Base-by-base conservation (phyloP, 2,797 vertebrate species). In the Crax fasciolata region DNA sequence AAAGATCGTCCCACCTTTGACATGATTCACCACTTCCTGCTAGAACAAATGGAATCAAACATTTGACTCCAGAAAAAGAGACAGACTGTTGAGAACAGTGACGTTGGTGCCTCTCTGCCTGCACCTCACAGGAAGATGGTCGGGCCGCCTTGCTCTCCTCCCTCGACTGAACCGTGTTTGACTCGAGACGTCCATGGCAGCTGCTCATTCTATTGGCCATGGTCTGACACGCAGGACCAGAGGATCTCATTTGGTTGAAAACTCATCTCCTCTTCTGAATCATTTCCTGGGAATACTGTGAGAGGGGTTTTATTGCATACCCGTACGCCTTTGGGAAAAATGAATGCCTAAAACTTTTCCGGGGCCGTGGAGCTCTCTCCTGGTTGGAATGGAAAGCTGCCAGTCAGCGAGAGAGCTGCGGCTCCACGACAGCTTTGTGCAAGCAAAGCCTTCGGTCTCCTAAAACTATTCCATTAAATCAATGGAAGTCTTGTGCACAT, bases 1-100 rank as follows among this genome's bases (percentile, higher is more conserved):
- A 99, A 99, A 97, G 98, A 99, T 59, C 98, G 99, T 30, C 99
- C 99, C 21, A 98, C 98, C 9, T 99, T 99, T 96, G 99, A 98
- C 96, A 98, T 99, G 96, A 99, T 99, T 96, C 98, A 99, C 97
- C 95, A 97, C 95, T 98, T 98, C 63, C 98, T 99, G 95, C 98
- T 98, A 83, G 98, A 98, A 81, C 98, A 99, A 72, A 98, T 98
- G 91, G 98, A 97, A 92, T 90, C 95, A 51, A 97, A 95, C 89
- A 97, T 97, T 77, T 97, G 97, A 97, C 84, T 63, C 41, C 67
- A 49, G 85, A 38, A 48, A 46, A 23, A 70, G 84, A 89, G 82
- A 73, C 74, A 38, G 21, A 66, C 68, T 91, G 61, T 81, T 4
- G 73, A 91, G 87, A 90, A 51, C 87, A 81, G 90, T 84, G 70